Conservation (phyloP, 2,113 vertebrate genomes). For the Gadus chalcogrammus region DNA sequence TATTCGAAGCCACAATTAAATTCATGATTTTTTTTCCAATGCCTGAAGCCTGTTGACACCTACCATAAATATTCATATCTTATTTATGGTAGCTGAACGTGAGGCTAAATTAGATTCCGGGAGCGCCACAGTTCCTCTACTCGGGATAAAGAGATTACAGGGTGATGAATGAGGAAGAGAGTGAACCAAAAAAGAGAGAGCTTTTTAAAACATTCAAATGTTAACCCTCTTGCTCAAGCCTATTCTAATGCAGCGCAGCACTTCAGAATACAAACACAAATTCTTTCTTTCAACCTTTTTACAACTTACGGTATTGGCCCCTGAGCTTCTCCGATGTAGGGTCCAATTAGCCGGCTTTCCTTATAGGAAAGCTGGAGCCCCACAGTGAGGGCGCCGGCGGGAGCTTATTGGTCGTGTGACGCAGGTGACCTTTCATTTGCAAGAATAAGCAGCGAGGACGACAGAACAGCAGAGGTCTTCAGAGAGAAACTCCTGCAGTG, state of each 20-base stretch:
- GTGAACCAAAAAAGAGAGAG: too few relatives aligned
- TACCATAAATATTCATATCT: conserved; percentile 16
- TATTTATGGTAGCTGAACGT: conserved; percentile 17
- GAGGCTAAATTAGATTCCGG: conserved; percentile 20
- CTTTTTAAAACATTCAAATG: too few relatives aligned
- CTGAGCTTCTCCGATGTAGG: too few relatives aligned
- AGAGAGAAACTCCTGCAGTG: conserved; percentile 54
- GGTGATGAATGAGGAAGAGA: too few relatives aligned
- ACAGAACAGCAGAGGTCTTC: conserved; percentile 57
- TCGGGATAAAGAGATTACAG: background rate
- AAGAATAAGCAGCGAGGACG: conserved; percentile 46
- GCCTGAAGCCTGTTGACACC: conserved; percentile 23
- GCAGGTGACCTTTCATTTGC: conserved; percentile 61
- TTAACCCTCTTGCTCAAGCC: too few relatives aligned
- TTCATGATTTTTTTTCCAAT: conserved; percentile 13
- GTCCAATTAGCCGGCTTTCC: too few relatives aligned
- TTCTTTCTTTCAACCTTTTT: background rate
- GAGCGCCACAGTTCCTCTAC: conserved; percentile 6
- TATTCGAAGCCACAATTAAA: too few relatives aligned
- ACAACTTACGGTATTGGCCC: too few relatives aligned
- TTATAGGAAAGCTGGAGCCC: background rate
- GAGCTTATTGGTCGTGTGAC: conserved; percentile 52
- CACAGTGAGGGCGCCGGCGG: conserved; percentile 8
- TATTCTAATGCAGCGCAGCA: too few relatives aligned
- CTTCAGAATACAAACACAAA: background rate